These are phyloP conservation scores for Anableps anableps DNA, from an alignment of 2,797 vertebrate species.

Conservation along the genomic window DNA sequence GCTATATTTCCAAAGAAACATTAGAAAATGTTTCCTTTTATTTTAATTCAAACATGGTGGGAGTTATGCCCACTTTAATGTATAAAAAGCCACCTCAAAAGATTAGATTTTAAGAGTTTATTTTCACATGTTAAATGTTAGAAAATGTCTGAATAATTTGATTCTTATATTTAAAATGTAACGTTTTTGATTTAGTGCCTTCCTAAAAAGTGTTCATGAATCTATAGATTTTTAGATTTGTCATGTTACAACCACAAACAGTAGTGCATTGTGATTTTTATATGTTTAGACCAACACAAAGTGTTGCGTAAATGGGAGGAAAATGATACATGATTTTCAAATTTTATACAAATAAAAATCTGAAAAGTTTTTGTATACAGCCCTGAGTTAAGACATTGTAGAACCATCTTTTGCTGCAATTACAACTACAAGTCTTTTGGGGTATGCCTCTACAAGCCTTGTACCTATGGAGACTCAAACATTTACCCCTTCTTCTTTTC, in stretches of 20 bases:
- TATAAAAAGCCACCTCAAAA: conserved; percentile 15
- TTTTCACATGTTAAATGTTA: too few relatives aligned
- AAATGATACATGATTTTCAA: neutral
- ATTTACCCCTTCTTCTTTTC: too few relatives aligned
- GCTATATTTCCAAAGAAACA: neutral
- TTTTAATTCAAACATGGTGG: conserved; percentile 43
- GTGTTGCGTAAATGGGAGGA: neutral
- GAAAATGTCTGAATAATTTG: neutral
- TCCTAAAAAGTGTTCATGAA: neutral
- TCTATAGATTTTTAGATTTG: neutral
- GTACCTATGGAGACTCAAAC: too few relatives aligned
- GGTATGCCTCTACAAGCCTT: too few relatives aligned
- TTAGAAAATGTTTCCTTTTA: conserved; percentile 48
- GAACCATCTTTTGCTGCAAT: neutral
- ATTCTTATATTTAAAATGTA: neutral
- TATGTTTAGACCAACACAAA: neutral
- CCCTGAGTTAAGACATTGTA: neutral
- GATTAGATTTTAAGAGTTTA: conserved; percentile 3
- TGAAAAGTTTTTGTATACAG: neutral
- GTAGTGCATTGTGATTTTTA: too few relatives aligned
- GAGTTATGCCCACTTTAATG: conserved; percentile 44
- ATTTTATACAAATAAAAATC: neutral
- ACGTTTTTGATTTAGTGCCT: neutral
- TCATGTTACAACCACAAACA: neutral
- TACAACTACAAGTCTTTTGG: too few relatives aligned